Evolutionary conservation across 2,888 invertebrate genomes (phyloP).

Genomic region (Dynastes tityus): DNA sequence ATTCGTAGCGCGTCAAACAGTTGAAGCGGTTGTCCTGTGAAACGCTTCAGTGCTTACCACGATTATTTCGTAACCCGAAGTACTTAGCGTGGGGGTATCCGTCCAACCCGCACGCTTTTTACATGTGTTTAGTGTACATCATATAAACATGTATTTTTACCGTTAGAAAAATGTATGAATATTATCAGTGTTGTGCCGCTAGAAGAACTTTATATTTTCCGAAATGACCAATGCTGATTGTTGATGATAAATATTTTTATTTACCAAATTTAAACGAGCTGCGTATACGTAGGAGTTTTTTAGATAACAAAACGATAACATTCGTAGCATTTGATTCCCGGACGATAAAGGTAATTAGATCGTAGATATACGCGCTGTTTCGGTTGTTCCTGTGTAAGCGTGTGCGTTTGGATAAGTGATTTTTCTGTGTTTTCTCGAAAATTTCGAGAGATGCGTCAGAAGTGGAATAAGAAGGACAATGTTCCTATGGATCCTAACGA

Average conservation of each 20-base stretch:
- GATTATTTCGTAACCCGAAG: conserved; percentile 18
- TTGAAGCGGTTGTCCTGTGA: conserved; percentile 40
- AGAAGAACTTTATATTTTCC: not conserved
- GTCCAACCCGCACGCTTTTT: conserved; percentile 1
- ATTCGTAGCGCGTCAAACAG: conserved; percentile 47
- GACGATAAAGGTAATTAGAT: conserved; percentile 33
- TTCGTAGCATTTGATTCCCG: not conserved
- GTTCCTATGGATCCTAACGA: conserved; percentile 35
- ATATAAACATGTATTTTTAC: not conserved
- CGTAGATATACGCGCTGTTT: conserved; percentile 20
- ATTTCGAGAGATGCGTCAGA: conserved; percentile 47
- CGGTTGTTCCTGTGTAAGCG: conserved; percentile 24
- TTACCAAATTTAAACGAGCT: not conserved
- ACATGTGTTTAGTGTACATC: not conserved
- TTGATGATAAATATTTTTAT: not conserved
- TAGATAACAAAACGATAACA: conserved; percentile 16
- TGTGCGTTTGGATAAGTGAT: not conserved
- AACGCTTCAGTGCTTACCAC: conserved; percentile 34
- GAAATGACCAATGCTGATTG: not conserved
- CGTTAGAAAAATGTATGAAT: no score
- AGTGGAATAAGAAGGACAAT: conserved; percentile 44
- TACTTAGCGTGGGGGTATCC: conserved; percentile 7
- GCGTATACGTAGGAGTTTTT: conserved; percentile 1
- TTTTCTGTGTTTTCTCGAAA: conserved; percentile 41
- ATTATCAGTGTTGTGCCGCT: not conserved